Evolutionary conservation across 2,888 invertebrate genomes (phyloP), one percentile per base, ranked within the genome.

Genomic region (Charanyca ferruginea): DNA sequence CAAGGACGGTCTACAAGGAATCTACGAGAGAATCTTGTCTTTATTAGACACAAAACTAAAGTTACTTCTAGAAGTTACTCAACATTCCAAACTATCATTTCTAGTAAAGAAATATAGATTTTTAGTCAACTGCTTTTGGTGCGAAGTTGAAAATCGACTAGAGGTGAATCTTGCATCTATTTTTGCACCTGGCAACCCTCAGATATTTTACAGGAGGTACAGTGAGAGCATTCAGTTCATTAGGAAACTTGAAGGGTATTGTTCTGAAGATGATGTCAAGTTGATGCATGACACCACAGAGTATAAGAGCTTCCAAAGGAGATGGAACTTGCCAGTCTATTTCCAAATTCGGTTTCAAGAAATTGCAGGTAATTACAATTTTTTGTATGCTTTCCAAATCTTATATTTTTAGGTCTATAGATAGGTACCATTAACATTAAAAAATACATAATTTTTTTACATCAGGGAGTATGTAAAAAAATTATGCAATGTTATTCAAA

Each of bases 291-390:
- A 96, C 60, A 97, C 98, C 85, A 91, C 96, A 1, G 97, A 97
- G 75, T 98, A 98, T 86, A 97, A 97, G 84, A 97, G 96, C 74
- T 98, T 98, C 87, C 96, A 98, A 80, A 97, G 97, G 77, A 97
- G 98, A 81, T 99, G 99, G 98, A 99, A 99, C 93, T 95, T 99
- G 57, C 98, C 98, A 13, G 99, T 99, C n/a, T 99, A 99, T 92
- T 99, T 98, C 91, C 99, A 99, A 94, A 98, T 98, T 80, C 96
- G 98, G 79, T 99, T 98, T 94, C 99, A 99, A 96, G 98, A 99
- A 94, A 98, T 99, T 87, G 98, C 98, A 60, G 97, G 98, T 79
- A 53, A 49, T 44, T 41, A n/a, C n/a, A n/a, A n/a, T 35, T 20
- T 20, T 13, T 54, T n/a, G n/a, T n/a, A n/a, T n/a, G n/a, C 11